Evolutionary conservation across 2,797 vertebrate species (phyloP), one percentile per base, ranked within the genome.

Genomic region (Chloroceryle inda): DNA sequence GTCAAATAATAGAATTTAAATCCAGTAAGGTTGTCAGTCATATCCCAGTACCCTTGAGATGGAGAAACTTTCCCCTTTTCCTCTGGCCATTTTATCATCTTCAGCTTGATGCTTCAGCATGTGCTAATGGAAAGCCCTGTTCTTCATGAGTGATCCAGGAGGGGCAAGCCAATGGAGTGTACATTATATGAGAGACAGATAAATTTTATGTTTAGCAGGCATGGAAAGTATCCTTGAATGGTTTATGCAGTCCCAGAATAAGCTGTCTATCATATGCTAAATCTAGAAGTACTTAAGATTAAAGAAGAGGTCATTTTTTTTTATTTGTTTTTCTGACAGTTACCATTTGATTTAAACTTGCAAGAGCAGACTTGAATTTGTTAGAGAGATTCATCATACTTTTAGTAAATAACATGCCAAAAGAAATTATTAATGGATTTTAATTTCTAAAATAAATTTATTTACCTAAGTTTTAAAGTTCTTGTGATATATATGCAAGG

Each of bases 261-360:
- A 82, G 24, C 77, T 78, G 91, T 96, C 85, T 92, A 94, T 84
- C 67, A 92, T 64, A 58, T 69, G 83, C 13, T 40, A 58, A 52
- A 93, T 45, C 26, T 16, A 67, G 37, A 62, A 55, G 52, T 85
- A 69, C 72, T 95, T 84, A 94, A 94, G 78, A 95, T 59, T 69
- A 91, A 96, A 77, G 55, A 38, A 87, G 58, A 95, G n/a, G 26
- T 62, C 31, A 53, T 91, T 95, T 76, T 58, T 92, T 93, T 93
- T 86, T n/a, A 85, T 12, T 42, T 94, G 50, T 76, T 93, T 94
- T 93, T 91, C 80, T 90, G 88, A 88, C 79, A 92, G 77, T 93
- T 94, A 77, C 45, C 23, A 24, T 78, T 84, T 88, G 75, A 84
- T 93, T 93, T 93, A 66, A 80, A 68, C 79, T 76, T 84, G 38